Percentiles rank a stretch among this genome's conserved stretches.
Evolutionary conservation across 2,888 invertebrate species (phyloP).

Genomic region (Gnatocerus cornutus): DNA sequence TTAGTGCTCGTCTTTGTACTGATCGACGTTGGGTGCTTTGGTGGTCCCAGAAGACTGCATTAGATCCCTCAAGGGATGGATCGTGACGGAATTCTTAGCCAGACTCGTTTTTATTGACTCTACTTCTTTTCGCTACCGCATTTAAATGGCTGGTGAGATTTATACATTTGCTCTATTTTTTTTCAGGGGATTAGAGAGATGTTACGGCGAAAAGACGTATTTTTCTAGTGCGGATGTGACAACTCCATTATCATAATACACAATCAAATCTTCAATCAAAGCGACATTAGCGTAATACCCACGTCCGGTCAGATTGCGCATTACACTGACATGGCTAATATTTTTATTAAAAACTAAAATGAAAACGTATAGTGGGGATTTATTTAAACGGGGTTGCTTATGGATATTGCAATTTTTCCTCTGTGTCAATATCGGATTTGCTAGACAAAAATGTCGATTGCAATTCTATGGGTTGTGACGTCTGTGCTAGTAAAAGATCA

Average conservation of each 20-base stretch:
- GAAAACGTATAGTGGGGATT: no score
- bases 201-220: background rate
- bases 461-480: no score
- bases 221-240: background rate
- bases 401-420: no score
- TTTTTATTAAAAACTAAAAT: background rate
- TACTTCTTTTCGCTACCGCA: background rate
- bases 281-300: background rate
- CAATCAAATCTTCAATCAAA: background rate
- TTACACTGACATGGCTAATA: background rate
- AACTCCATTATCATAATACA: background rate
- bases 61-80: background rate
- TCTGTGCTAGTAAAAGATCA: no score
- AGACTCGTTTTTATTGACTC: conserved; percentile 6
- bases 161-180: conserved; percentile 2
- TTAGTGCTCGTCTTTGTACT: conserved; percentile 28
- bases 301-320: background rate
- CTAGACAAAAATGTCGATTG: no score
- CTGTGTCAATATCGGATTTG: no score
- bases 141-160: conserved; percentile 7
- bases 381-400: no score
- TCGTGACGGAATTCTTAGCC: background rate
- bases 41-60: background rate
- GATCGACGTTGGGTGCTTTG: conserved; percentile 20
- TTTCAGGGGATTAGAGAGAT: background rate